Percentiles rank a stretch among this genome's conserved stretches.
These are phyloP conservation scores for Notospermus geniculatus DNA, from an alignment of 1,140 invertebrate genomes.

Conservation along the genomic window DNA sequence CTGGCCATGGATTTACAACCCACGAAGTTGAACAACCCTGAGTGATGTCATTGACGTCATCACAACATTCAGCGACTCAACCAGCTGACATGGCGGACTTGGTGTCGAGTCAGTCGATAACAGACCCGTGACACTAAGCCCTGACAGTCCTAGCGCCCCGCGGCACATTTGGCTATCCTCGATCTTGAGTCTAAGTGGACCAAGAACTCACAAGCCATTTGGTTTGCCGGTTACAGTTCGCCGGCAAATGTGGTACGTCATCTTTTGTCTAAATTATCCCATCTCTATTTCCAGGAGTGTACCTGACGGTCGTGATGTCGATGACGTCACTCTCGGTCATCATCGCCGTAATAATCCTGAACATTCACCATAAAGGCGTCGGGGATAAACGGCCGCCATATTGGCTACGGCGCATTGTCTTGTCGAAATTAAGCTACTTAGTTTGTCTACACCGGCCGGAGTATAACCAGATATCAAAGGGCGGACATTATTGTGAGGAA, in stretches of 20 bases:
- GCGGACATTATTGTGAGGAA: not conserved
- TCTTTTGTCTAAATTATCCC: slow-evolving; percentile 12
- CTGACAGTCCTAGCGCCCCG: too few species aligned
- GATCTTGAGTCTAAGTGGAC: too few species aligned
- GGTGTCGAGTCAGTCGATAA: too few species aligned
- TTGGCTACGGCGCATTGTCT: slow-evolving; percentile 22
- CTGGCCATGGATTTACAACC: too few species aligned
- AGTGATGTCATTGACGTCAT: too few species aligned
- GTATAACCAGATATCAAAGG: not conserved
- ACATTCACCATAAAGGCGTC: slow-evolving; percentile 47
- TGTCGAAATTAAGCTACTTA: not conserved
- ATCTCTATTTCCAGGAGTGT: slow-evolving; percentile 46
- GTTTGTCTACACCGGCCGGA: not conserved
- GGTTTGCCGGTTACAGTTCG: too few species aligned
- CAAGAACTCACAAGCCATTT: too few species aligned
- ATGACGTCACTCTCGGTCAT: slow-evolving; percentile 55
- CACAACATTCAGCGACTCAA: too few species aligned
- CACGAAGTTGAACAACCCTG: too few species aligned
- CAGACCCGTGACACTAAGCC: too few species aligned
- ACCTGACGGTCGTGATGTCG: slow-evolving; percentile 55
- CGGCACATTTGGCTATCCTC: too few species aligned
- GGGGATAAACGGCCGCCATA: slow-evolving; percentile 34
- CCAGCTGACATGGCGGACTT: too few species aligned
- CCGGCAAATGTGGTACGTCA: not conserved
- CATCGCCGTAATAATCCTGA: slow-evolving; percentile 53